phyloP scores from a whole-genome alignment of 2,797 vertebrate genomes.

The Pogoniulus pusillus region DNA sequence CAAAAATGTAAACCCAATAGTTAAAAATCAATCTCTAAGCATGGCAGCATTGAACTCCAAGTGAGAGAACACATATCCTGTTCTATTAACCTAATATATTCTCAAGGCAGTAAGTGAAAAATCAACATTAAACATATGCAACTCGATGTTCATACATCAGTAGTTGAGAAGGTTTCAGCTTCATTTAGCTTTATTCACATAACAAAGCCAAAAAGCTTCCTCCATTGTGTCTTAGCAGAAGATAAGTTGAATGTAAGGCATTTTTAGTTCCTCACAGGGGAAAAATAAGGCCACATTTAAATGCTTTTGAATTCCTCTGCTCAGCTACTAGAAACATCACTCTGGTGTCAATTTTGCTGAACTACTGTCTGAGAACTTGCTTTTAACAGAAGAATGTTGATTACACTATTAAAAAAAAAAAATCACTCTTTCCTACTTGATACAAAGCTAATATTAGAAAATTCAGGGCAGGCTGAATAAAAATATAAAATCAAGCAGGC shows the following conservation, averaged over 20 bases:
- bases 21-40: neutral
- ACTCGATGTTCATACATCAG: neutral
- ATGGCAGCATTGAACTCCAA: neutral
- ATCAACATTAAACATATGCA: neutral
- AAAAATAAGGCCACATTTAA: neutral
- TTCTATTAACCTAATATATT: neutral
- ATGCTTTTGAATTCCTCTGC: neutral
- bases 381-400: neutral
- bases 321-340: neutral
- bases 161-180: neutral
- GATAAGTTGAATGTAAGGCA: neutral
- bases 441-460: neutral
- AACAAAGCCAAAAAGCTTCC: neutral
- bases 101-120: neutral
- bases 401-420: neutral
- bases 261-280: neutral
- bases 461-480: neutral
- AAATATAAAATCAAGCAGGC: too few relatives aligned
- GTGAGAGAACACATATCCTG: neutral
- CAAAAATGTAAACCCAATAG: neutral
- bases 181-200: neutral
- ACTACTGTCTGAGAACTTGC: neutral
- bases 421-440: neutral
- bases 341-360: neutral
- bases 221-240: neutral